Evolutionary conservation across 2,113 vertebrate genomes (phyloP).

Genomic region (Leptobrachium ailaonicum): DNA sequence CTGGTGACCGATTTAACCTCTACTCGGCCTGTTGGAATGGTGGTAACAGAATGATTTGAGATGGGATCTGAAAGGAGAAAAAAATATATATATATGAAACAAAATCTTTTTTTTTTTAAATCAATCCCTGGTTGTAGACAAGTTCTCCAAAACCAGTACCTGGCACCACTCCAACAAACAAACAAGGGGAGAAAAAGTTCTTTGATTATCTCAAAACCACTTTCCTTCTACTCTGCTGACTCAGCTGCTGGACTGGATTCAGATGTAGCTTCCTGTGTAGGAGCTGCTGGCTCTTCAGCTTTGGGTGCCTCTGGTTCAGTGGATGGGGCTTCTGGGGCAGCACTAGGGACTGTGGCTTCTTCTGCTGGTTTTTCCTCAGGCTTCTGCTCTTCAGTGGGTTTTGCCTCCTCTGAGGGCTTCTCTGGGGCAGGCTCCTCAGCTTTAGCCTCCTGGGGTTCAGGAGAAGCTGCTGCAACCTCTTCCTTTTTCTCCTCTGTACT

Average conservation of each 20-base stretch:
- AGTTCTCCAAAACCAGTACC: conserved; percentile 89
- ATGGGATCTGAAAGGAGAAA: conserved; percentile 77
- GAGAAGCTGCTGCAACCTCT: conserved; percentile 65
- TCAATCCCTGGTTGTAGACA: conserved; percentile 93
- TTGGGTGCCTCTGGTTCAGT: conserved; percentile 69
- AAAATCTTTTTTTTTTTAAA: conserved; percentile 75
- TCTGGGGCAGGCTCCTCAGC: conserved; percentile 64
- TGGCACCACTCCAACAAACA: conserved; percentile 88
- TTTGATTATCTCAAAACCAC: conserved; percentile 69
- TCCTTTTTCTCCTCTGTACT: conserved; percentile 65
- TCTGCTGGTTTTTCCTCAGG: conserved; percentile 59
- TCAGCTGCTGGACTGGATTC: conserved; percentile 79
- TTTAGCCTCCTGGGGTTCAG: conserved; percentile 53
- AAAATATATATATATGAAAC: conserved; percentile 65
- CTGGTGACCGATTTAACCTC: conserved; percentile 70
- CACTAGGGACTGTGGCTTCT: conserved; percentile 54
- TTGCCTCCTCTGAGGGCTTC: conserved; percentile 68
- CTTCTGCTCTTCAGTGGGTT: conserved; percentile 58
- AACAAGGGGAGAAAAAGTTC: conserved; percentile 78
- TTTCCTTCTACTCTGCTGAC: conserved; percentile 73
- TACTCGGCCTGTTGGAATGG: conserved; percentile 78
- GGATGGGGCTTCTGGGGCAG: conserved; percentile 58
- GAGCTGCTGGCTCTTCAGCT: conserved; percentile 71
- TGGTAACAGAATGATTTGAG: conserved; percentile 76
- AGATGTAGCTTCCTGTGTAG: conserved; percentile 71